Base-by-base conservation (phyloP, 2,113 vertebrate species). In the Trochalopteron elliotii region DNA sequence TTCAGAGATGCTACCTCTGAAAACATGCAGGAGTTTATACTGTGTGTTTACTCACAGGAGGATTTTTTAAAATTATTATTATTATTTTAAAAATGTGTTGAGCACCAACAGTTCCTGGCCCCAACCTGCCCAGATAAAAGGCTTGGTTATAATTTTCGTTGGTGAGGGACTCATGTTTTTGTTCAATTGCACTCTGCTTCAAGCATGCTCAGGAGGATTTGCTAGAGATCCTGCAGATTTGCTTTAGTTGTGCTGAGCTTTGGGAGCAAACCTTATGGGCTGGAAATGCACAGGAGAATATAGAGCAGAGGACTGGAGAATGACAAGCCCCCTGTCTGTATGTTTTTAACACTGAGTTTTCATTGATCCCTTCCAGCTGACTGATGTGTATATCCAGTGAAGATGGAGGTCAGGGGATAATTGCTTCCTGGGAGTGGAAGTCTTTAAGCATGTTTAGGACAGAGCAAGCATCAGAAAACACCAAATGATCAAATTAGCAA, bases 111-210 rank as follows among this genome's bases (percentile, higher is more conserved):
- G 65, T 70, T 91, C n/a, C 67, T 95, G 87, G 89, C 81, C 96
- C 30, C 35, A 93, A 79, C 94, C 61, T 95, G 87, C 91, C 93
- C 70, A 35, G 83, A 95, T 87, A 67, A 97, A 96, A 93, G 89
- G 17, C 50, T 90, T 85, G 49, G 50, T 47, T 95, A 70, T 93
- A 94, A 90, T 96, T 96, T 94, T 85, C 69, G 24, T 23, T 10
- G 50, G 49, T 87, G 42, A 89, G 28, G 33, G 65, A 93, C 45
- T 84, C 9, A 35, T 83, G 37, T 89, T 94, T 94, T 86, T 86
- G 60, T 64, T 95, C 76, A 91, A 71, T 35, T 87, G 49, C 15
- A 7, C 39, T 49, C 16, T 83, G 55, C 69, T 94, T 91, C 50
- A 42, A 57, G 77, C 42, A 13, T 59, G 85, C 65, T 31, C 53